A percentile compares a stretch with the other conserved stretches of the same genome.
Evolutionary conservation across 2,113 vertebrate species (phyloP).

Genomic region (Thamnophis sirtalis): DNA sequence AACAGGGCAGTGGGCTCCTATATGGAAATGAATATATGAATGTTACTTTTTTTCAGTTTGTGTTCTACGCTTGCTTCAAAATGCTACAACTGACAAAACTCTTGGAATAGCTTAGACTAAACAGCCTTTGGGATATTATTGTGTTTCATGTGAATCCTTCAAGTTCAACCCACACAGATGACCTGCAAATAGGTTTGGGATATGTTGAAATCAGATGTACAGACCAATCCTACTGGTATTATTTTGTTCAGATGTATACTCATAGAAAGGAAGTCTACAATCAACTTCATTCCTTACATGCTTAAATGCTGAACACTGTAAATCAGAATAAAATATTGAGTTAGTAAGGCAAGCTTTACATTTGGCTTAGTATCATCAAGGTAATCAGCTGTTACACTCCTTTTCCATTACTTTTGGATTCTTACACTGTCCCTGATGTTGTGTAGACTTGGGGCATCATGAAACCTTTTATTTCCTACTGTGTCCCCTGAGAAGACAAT

Average conservation of each 20-base stretch:
- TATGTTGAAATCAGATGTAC: not conserved
- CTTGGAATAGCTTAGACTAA: not conserved
- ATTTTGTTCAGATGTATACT: not conserved
- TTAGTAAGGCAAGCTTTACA: not conserved
- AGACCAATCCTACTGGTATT: not conserved
- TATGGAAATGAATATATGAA: constrained; percentile 38
- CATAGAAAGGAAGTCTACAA: not conserved
- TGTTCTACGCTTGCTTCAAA: constrained; percentile 11
- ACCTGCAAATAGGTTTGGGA: not conserved
- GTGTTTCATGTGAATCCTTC: not conserved
- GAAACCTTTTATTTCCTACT: not conserved
- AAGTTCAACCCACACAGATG: not conserved
- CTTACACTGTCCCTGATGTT: not conserved
- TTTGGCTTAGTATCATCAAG: not conserved
- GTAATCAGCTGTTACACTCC: not conserved
- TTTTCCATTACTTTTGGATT: not conserved
- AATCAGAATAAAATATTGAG: not conserved
- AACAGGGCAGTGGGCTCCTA: constrained; percentile 2
- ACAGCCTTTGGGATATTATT: not conserved
- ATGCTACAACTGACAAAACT: not conserved
- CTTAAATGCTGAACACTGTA: not conserved
- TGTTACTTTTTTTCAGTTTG: not conserved
- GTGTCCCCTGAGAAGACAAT: not conserved
- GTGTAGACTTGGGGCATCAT: not conserved
- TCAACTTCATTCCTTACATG: not conserved